Conservation (phyloP, 64 coral and sea anemone species). For the Anthopleura sola region DNA sequence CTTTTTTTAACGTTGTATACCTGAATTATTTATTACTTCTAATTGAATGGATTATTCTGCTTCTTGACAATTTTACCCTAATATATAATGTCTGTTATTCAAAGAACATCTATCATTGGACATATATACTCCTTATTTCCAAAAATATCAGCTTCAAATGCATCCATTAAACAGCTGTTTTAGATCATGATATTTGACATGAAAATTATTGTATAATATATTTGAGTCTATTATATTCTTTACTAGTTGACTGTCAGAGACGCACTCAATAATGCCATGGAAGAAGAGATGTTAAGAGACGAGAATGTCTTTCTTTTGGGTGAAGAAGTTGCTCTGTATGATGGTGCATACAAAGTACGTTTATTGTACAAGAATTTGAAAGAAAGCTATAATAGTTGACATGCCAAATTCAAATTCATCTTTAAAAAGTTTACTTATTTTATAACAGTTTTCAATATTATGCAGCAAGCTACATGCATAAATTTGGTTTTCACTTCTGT, state of each 20-base stretch:
- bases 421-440: too few species aligned
- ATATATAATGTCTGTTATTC: too few species aligned
- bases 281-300: constrained; percentile 89
- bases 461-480: too few species aligned
- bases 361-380: neutral
- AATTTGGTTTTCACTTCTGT: too few species aligned
- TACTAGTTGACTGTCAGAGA: constrained; percentile 73
- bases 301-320: constrained; percentile 84
- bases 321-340: constrained; percentile 95
- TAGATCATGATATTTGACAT: too few species aligned
- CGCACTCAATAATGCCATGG: constrained; percentile 84
- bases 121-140: too few species aligned
- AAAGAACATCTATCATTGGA: too few species aligned
- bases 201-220: too few species aligned
- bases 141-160: too few species aligned
- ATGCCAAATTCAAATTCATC: neutral
- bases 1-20: neutral
- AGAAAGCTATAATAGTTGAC: neutral
- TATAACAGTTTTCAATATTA: too few species aligned
- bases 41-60: neutral
- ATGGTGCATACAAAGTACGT: constrained; percentile 94
- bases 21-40: neutral
- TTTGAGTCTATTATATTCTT: neutral
- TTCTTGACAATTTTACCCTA: too few species aligned
- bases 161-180: too few species aligned